Evolutionary conservation across 2,888 invertebrate genomes (phyloP).

Genomic region (Drosophila cognata): DNA sequence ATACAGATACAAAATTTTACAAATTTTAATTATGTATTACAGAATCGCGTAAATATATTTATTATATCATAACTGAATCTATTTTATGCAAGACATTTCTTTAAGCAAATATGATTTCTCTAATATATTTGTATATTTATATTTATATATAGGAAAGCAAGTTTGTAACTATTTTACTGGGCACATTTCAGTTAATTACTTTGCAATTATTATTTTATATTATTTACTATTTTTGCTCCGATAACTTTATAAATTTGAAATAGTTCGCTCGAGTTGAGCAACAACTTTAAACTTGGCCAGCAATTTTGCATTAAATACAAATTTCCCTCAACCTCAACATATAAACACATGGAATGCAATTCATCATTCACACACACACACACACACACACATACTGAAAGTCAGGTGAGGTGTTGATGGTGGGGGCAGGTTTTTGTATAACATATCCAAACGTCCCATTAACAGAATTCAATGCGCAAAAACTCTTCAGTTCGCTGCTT

Average conservation of each 20-base stretch:
- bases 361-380: conserved; percentile 65
- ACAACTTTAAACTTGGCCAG: conserved; percentile 61
- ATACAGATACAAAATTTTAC: background rate
- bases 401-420: conserved; percentile 1
- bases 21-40: background rate
- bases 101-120: background rate
- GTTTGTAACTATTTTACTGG: background rate
- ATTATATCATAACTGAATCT: background rate
- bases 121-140: background rate
- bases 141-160: background rate
- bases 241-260: background rate
- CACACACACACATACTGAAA: conserved; percentile 9
- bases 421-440: conserved; percentile 21
- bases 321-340: conserved; percentile 42
- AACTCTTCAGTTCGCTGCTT: conserved; percentile 44
- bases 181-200: background rate
- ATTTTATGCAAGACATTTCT: background rate
- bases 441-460: conserved; percentile 69
- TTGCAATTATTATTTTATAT: background rate
- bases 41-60: background rate
- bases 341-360: conserved; percentile 67
- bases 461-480: conserved; percentile 78
- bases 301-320: conserved; percentile 66
- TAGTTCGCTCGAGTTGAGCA: conserved; percentile 15
- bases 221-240: background rate